Conservation (phyloP, 2,797 vertebrate genomes). For the Neostethus bicornis region DNA sequence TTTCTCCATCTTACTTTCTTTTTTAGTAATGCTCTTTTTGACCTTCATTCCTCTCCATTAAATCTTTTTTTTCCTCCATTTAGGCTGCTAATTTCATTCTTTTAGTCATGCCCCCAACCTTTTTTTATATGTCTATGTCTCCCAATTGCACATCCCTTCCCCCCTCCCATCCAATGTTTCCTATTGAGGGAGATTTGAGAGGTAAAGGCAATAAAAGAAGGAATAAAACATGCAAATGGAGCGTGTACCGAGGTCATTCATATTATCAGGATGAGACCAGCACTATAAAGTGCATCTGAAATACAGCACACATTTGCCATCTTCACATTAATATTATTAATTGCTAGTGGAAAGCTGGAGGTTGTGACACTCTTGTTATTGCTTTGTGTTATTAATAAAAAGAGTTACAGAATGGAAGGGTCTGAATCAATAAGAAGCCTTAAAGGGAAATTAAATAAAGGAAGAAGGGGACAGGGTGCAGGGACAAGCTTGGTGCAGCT, state of each 20-base stretch:
- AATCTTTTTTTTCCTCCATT: conserved; percentile 53
- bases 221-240: conserved; percentile 6
- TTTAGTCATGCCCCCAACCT: conserved; percentile 37
- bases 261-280: neutral
- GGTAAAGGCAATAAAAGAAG: conserved; percentile 13
- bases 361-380: conserved; percentile 79
- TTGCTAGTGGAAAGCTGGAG: conserved; percentile 54
- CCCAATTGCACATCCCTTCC: conserved; percentile 34
- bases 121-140: conserved; percentile 10
- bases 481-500: conserved; percentile 51
- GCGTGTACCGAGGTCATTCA: conserved; percentile 19
- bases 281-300: conserved; percentile 37
- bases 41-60: conserved; percentile 34
- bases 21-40: conserved; percentile 36
- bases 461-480: conserved; percentile 38
- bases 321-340: conserved; percentile 68
- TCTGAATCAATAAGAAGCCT: conserved; percentile 70
- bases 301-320: conserved; percentile 24
- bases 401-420: conserved; percentile 47
- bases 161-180: conserved; percentile 41
- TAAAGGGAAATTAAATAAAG: conserved; percentile 75
- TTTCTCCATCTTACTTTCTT: conserved; percentile 28
- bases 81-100: conserved; percentile 43
- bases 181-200: conserved; percentile 45
- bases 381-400: conserved; percentile 79